phyloP scores from a whole-genome alignment of 2,888 invertebrate genomes.

The Catocala fraxini region DNA sequence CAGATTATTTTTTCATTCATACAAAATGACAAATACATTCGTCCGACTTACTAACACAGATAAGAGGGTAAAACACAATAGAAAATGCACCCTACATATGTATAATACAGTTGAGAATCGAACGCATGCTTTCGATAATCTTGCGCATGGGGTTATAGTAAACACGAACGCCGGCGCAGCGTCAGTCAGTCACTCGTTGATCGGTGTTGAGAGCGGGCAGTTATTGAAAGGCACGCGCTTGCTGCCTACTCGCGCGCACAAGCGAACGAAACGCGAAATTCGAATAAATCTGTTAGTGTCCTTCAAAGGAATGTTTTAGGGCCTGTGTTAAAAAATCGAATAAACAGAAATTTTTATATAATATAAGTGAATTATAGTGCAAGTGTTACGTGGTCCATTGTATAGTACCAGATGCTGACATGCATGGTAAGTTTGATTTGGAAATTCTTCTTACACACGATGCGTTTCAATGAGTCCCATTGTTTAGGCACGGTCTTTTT shows the following conservation, averaged over 20 bases:
- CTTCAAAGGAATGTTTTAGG: constrained; percentile 70
- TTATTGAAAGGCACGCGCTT: constrained; percentile 74
- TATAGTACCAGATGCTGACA: constrained; percentile 70
- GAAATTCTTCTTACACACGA: constrained; percentile 62
- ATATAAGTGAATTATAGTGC: constrained; percentile 60
- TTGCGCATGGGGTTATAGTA: constrained; percentile 82
- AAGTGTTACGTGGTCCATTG: constrained; percentile 68
- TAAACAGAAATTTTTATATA: constrained; percentile 39
- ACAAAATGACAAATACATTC: constrained; percentile 83
- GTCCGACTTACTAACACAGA: constrained; percentile 83
- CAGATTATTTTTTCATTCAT: constrained; percentile 86
- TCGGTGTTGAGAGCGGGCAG: constrained; percentile 72
- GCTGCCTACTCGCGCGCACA: constrained; percentile 64
- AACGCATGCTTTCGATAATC: constrained; percentile 65
- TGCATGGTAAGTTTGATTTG: constrained; percentile 81
- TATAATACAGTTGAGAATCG: constrained; percentile 54
- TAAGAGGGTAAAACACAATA: constrained; percentile 52
- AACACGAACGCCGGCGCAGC: constrained; percentile 79
- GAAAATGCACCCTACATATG: constrained; percentile 37
- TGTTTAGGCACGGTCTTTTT: constrained; percentile 73
- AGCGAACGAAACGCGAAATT: constrained; percentile 69
- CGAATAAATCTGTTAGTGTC: constrained; percentile 63
- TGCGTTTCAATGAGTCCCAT: constrained; percentile 75
- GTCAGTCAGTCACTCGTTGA: constrained; percentile 67
- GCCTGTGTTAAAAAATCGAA: constrained; percentile 65